Base-by-base conservation (phyloP, 2,888 invertebrate genomes). In the Conops quadrifasciatus region DNA sequence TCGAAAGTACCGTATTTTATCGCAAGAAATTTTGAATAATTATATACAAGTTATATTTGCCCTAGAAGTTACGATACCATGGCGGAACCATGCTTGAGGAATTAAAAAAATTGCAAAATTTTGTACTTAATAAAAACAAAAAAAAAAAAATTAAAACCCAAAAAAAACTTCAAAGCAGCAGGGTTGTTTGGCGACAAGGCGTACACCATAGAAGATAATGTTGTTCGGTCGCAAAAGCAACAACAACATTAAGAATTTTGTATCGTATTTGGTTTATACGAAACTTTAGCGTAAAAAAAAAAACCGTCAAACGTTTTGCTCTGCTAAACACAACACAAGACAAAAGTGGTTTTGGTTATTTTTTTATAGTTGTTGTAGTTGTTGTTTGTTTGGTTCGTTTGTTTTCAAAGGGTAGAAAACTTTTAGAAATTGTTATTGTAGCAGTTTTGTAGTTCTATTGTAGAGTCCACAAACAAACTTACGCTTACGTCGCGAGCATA, bases 251-350 rank as follows among this genome's bases (percentile, higher is more conserved):
- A 58, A 67, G 51, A 71, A 65, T 56, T 63, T 53, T 56, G 7
- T 72, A 68, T 73, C 71, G 51, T 15, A 73, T 72, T 77, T 75
- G 77, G 78, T 78, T 80, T 80, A 36, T 9, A 36, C 36, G 5
- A 36, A 36, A 36, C 36, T 36, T 4, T 36, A 36, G 36, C 9
- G 4, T 9, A 4, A 36, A 36, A 36, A 9, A 9, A 80, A 80
- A 80, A 81, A 81, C 79, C 80, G 79, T 78, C 81, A 77, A 78
- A 79, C 76, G 81, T 80, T 80, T 74, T 78, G 80, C 79, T 77
- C 76, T 75, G 78, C 51, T 75, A 76, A 75, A 76, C 77, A 76
- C 77, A 77, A 75, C 72, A 73, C 16, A 47, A 72, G 64, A 67
- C 24, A 21, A 53, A 53, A 49, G 19, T 49, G 3, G 49, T 4